phyloP scores from a whole-genome alignment of 2,797 vertebrate genomes.

The Poecilia picta region DNA sequence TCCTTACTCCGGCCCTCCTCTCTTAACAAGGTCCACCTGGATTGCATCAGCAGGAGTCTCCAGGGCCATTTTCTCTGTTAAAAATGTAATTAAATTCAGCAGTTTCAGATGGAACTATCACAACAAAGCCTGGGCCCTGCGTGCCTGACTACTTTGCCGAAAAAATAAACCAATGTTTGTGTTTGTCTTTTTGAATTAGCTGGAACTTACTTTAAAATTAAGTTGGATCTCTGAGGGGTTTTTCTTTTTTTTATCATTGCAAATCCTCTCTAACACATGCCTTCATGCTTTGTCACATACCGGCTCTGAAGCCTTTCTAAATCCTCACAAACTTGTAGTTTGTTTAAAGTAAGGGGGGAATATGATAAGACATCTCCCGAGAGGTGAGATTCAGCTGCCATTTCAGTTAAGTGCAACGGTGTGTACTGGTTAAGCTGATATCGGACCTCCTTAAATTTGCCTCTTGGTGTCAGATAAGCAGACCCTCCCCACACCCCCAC shows the following conservation, averaged over 20 bases:
- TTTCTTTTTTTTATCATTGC: conserved; percentile 45
- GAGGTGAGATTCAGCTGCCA: conserved; percentile 65
- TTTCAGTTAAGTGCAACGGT: conserved; percentile 68
- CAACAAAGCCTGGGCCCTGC: conserved; percentile 58
- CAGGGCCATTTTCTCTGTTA: conserved; percentile 51
- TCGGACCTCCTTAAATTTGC: conserved; percentile 76
- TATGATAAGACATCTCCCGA: conserved; percentile 68
- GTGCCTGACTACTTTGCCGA: conserved; percentile 37
- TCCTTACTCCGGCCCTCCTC: conserved; percentile 55
- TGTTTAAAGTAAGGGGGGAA: conserved; percentile 64
- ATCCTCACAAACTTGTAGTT: conserved; percentile 66
- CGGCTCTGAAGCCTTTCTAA: conserved; percentile 49
- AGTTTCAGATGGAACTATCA: conserved; percentile 65
- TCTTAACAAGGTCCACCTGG: conserved; percentile 66
- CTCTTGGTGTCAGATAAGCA: conserved; percentile 77
- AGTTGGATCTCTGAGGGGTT: conserved; percentile 49
- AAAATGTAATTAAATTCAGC: conserved; percentile 73
- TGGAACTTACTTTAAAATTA: conserved; percentile 60
- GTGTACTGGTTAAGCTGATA: conserved; percentile 74
- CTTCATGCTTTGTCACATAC: conserved; percentile 48
- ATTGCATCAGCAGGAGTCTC: conserved; percentile 63
- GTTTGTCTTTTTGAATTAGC: conserved; percentile 71
- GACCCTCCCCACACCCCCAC: conserved; percentile 9
- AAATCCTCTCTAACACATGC: conserved; percentile 53
- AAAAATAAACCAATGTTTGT: conserved; percentile 65